Evolutionary conservation across 2,888 invertebrate genomes (phyloP), one percentile per base, ranked within the genome.

Genomic region (Galerucella nymphaeae): DNA sequence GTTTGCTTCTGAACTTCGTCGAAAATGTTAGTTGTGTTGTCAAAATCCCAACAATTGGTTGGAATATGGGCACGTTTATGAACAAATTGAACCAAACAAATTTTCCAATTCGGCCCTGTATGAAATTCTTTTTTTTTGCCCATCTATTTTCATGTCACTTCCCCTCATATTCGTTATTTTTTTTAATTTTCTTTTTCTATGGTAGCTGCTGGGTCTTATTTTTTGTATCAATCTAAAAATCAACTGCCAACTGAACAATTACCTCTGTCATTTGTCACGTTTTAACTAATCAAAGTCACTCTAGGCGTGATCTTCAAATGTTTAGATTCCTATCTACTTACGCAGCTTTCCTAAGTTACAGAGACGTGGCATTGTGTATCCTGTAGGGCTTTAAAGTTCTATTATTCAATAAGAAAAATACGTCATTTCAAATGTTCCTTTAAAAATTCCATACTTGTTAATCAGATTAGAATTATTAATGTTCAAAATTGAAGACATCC

Each of bases 161-260:
- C 16, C 61, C 42, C 16, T 62, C 42, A 10, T 42, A 2, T 11
- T 18, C 30, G 58, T 23, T 58, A 30, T 58, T 58, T 58, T 58
- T 58, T 58, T 23, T 0, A 53, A 18, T 42, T 18, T 38, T 4
- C 18, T 62, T 3, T 18, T 42, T 42, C 10, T 18, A 2, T 18
- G 13, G 20, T 18, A 62, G 18, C 18, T 62, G 18, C 42, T 16
- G 38, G 42, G 2, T 18, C 16, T 18, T 11, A 41, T 38, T 62
- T 62, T 62, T 61, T 58, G 18, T 62, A 62, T 42, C 61, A 62
- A 42, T 18, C 41, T 42, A 42, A 66, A 66, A 68, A 68, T 20
- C 70, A 55, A 30, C 70, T 70, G 63, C 63, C 70, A 70, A 30
- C 42, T 57, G 48, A 70, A 70, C 70, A 70, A 70, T 70, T 70